These are phyloP conservation scores for Neosalanx taihuensis DNA, from an alignment of 2,797 vertebrate species.

Conservation along the genomic window DNA sequence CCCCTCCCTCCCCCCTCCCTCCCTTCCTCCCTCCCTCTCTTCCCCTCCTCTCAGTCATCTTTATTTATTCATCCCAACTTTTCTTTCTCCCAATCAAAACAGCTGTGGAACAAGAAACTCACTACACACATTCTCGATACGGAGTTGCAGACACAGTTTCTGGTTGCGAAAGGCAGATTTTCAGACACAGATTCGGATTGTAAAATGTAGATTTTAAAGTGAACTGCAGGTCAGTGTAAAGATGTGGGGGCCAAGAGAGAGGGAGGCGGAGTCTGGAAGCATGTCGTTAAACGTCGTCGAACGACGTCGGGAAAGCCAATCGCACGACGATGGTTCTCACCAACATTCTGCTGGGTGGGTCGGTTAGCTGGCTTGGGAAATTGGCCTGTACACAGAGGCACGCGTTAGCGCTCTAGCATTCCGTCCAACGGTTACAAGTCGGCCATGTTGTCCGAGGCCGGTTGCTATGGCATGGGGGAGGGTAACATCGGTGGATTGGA, in stretches of 20 bases:
- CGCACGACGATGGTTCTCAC: no score
- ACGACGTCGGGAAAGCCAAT: conserved; percentile 24
- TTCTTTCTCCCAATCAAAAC: no score
- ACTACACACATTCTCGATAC: conserved; percentile 64
- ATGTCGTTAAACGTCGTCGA: no score
- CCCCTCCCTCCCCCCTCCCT: conserved; percentile 16
- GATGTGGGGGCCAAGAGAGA: conserved; percentile 41
- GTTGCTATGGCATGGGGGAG: no score
- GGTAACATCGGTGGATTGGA: not conserved
- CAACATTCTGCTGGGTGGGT: no score
- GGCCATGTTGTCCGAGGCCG: not conserved
- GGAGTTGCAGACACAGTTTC: conserved; percentile 77
- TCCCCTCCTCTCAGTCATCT: conserved; percentile 58
- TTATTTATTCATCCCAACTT: conserved; percentile 56
- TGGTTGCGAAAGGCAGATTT: conserved; percentile 30
- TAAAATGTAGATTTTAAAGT: conserved; percentile 36
- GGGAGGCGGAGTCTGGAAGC: conserved; percentile 19
- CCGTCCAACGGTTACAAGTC: not conserved
- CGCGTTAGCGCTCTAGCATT: not conserved
- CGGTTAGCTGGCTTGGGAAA: not conserved
- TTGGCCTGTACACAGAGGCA: not conserved
- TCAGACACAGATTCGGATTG: conserved; percentile 66
- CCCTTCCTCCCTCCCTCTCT: not conserved
- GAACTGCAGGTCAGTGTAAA: no score
- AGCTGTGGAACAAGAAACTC: conserved; percentile 65